Evolutionary conservation across 2,113 vertebrate genomes (phyloP).

Genomic region (Oryctolagus cuniculus): DNA sequence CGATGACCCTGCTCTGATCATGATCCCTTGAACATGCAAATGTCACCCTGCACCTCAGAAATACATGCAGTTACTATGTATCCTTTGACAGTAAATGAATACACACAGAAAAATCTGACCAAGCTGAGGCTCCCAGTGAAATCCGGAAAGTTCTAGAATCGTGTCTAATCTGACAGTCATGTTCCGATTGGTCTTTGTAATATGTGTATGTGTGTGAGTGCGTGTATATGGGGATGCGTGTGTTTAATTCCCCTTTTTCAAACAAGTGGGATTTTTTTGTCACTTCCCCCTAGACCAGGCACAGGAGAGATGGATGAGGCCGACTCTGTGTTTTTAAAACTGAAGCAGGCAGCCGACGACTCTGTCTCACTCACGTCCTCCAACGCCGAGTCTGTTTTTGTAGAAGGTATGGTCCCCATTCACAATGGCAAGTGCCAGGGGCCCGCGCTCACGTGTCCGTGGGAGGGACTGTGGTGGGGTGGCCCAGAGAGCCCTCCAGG

Average conservation of each 20-base stretch:
- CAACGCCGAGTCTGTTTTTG: conserved; percentile 91
- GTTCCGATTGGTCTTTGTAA: neutral
- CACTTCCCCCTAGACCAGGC: conserved; percentile 88
- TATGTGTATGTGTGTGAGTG: too few relatives aligned
- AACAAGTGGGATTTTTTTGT: conserved; percentile 23
- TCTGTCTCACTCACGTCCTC: conserved; percentile 91
- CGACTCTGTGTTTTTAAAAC: conserved; percentile 88
- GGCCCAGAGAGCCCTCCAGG: neutral
- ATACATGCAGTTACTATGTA: too few relatives aligned
- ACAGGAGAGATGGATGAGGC: conserved; percentile 97
- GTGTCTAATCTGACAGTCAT: neutral
- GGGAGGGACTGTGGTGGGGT: accelerated
- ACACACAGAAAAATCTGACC: neutral
- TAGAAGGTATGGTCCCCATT: conserved; percentile 91
- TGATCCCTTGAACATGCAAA: too few relatives aligned
- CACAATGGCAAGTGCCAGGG: neutral
- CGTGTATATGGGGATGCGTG: too few relatives aligned
- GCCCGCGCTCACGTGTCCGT: accelerated
- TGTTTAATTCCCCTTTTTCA: neutral
- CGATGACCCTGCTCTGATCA: too few relatives aligned
- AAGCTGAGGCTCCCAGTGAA: neutral
- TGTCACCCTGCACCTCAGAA: too few relatives aligned
- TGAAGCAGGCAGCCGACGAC: conserved; percentile 92
- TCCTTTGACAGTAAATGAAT: too few relatives aligned
- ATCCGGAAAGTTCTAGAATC: neutral